phyloP scores from a whole-genome alignment of 2,797 vertebrate species.

The Notolepis coatsorum region DNA sequence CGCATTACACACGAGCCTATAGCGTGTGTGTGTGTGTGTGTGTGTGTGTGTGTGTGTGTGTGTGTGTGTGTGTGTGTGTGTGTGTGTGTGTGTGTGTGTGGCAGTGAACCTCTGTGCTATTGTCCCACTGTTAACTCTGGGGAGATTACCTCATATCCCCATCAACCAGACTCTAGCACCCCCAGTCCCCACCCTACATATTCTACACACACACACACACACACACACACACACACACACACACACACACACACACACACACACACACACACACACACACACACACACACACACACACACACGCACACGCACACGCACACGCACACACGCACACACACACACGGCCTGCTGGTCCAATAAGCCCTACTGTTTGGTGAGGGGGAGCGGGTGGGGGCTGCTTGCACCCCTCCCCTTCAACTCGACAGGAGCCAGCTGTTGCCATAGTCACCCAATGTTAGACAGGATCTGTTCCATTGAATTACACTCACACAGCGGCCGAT shows the following conservation, averaged over 20 bases:
- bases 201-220: slow-evolving; percentile 9
- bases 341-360: not conserved
- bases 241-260: slow-evolving; percentile 14
- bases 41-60: slow-evolving; percentile 20
- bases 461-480: slow-evolving; percentile 23
- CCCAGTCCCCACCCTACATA: slow-evolving; percentile 22
- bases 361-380: not conserved
- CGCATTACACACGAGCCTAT: slow-evolving; percentile 51
- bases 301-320: not conserved
- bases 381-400: slow-evolving; percentile 4
- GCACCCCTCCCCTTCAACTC: not conserved
- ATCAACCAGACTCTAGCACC: slow-evolving; percentile 40
- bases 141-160: slow-evolving; percentile 80
- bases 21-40: slow-evolving; percentile 13
- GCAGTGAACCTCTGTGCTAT: slow-evolving; percentile 55
- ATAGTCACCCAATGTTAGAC: slow-evolving; percentile 43
- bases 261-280: not conserved
- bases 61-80: slow-evolving; percentile 31
- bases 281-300: slow-evolving; percentile 11
- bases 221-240: slow-evolving; percentile 24
- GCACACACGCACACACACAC: slow-evolving; percentile 3
- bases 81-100: slow-evolving; percentile 34
- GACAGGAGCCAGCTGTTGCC: slow-evolving; percentile 49
- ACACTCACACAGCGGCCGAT: slow-evolving; percentile 14
- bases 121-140: slow-evolving; percentile 68